Evolutionary conservation across 2,113 vertebrate genomes (phyloP), one percentile per base, ranked within the genome.

Genomic region (Elanoides forficatus): DNA sequence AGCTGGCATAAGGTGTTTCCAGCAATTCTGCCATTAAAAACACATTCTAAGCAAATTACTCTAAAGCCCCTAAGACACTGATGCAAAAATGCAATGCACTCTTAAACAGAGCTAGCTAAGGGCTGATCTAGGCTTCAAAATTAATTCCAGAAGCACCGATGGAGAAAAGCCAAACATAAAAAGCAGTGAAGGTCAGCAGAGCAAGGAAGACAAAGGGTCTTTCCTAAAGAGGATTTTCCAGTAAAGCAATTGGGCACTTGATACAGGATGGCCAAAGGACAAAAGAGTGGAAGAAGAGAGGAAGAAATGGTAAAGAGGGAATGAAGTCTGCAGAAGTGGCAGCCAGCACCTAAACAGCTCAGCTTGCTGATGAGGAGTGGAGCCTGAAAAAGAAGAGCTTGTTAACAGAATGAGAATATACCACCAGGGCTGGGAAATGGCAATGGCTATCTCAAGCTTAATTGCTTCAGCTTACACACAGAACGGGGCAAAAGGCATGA

Each of bases 21-120:
- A 96, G 58, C 76, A 87, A 59, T 79, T 94, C 92, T 94, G 21
- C 45, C 81, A 81, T 59, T 45, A 88, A 91, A 96, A 94, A 79
- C 32, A 65, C 48, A 79, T 72, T 82, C 56, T 79, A 91, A 79
- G 91, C 78, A 90, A 93, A 89, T 72, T 56, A 85, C 30, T 81
- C 65, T 52, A 48, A 89, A 89, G 36, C 30, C 65, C n/a, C 10
- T 2, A 50, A 81, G 70, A 87, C 43, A 67, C 6, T 9, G 18
- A 56, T 40, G 11, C 22, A 72, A 94, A 91, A 96, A 78, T 53
- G 8, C 70, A 82, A 66, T 14, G 43, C 52, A 59, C 75, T 82
- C 56, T 81, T 90, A 68, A 89, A 34, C 29, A 87, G 52, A 72
- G 76, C 30, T 67, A 60, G 45, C 56, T 29, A 60, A 66, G 25